A percentile compares a stretch with the other conserved stretches of the same genome.
These are phyloP conservation scores for Drosophila prolongata DNA, from an alignment of 2,888 invertebrate species.

Conservation along the genomic window DNA sequence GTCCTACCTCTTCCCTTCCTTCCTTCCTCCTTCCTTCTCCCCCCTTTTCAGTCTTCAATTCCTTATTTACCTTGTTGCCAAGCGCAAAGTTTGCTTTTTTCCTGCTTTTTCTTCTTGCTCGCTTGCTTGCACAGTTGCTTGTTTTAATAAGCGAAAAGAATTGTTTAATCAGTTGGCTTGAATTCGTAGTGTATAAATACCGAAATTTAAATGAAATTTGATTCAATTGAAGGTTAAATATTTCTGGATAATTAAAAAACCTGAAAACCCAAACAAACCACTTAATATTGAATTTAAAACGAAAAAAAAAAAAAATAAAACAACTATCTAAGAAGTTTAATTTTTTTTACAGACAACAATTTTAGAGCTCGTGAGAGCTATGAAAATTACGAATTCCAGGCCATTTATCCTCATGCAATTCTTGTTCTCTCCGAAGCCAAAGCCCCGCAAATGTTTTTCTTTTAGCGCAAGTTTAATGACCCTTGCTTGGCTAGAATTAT, in stretches of 20 bases:
- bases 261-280: no score
- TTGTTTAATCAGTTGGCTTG: conserved; percentile 28
- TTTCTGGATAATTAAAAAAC: background rate
- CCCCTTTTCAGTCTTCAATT: background rate
- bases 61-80: conserved; percentile 26
- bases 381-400: background rate
- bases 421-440: conserved; percentile 1
- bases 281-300: no score
- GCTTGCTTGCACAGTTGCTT: conserved; percentile 49
- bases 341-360: no score
- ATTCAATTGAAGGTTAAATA: conserved; percentile 4
- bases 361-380: no score
- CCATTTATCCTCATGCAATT: conserved; percentile 2
- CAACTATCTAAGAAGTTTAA: no score
- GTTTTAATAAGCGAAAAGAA: background rate
- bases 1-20: background rate
- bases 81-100: conserved; percentile 12
- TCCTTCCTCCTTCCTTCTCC: background rate
- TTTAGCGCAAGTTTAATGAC: conserved; percentile 34
- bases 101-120: background rate
- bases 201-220: background rate
- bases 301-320: background rate
- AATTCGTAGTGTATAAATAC: conserved; percentile 10
- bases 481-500: conserved; percentile 13
- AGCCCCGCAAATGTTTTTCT: conserved; percentile 45